These are phyloP conservation scores for Hassar affinis DNA, from an alignment of 2,113 vertebrate genomes.

Conservation along the genomic window DNA sequence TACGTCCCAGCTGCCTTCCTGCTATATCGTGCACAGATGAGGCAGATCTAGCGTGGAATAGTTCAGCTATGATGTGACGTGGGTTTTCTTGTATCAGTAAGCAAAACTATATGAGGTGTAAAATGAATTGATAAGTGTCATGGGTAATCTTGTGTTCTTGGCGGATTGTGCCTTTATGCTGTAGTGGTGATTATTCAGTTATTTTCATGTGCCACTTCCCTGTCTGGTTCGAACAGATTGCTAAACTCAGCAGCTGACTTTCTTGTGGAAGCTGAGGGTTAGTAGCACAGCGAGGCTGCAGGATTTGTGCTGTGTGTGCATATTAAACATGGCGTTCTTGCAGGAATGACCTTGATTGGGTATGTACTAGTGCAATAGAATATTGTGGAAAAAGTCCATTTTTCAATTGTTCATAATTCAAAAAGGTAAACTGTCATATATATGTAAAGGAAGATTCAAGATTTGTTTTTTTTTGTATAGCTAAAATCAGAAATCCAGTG, in stretches of 20 bases:
- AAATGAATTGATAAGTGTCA: background rate
- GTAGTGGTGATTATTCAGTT: background rate
- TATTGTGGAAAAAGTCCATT: too few relatives aligned
- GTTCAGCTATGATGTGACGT: background rate
- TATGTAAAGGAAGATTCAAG: too few relatives aligned
- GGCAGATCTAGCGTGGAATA: background rate
- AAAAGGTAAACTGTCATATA: too few relatives aligned
- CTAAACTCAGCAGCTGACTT: slow-evolving; percentile 26
- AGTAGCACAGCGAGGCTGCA: background rate
- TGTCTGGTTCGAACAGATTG: slow-evolving; percentile 1
- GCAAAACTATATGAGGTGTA: background rate
- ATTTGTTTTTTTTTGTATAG: too few relatives aligned
- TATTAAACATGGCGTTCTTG: background rate
- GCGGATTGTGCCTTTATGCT: background rate
- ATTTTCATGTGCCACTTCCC: slow-evolving; percentile 33
- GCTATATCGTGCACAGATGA: background rate
- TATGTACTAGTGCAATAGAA: too few relatives aligned
- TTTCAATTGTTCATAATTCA: too few relatives aligned
- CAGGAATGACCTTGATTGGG: background rate
- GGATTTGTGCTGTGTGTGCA: background rate
- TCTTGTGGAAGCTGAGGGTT: slow-evolving; percentile 15
- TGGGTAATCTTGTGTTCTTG: background rate
- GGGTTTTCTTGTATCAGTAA: background rate
- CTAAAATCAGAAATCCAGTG: too few relatives aligned
- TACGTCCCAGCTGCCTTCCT: slow-evolving; percentile 25